Evolutionary conservation across 1,140 invertebrate genomes (phyloP).

Genomic region (Globodera rostochiensis): DNA sequence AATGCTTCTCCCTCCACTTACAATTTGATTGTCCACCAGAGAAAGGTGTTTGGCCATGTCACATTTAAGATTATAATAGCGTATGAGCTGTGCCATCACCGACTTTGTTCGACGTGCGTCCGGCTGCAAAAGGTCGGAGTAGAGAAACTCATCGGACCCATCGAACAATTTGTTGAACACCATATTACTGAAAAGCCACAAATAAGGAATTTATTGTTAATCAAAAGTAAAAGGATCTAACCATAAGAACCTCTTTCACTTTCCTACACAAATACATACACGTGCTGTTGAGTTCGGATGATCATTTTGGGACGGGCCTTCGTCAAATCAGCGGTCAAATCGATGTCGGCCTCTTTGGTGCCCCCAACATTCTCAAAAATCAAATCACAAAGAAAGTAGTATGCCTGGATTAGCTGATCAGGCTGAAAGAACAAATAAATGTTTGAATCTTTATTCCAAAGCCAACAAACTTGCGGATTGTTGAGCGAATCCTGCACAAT

Average conservation of each 20-base stretch:
- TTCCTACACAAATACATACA: conserved; percentile 4
- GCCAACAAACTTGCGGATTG: conserved; percentile 17
- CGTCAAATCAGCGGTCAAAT: conserved; percentile 6
- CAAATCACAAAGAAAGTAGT: conserved; percentile 35
- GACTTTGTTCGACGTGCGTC: conserved; percentile 14
- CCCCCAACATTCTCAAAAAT: conserved; percentile 16
- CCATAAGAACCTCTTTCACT: too few relatives aligned
- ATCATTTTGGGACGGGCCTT: conserved; percentile 25
- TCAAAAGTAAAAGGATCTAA: too few relatives aligned
- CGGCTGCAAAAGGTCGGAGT: conserved; percentile 33
- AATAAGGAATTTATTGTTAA: too few relatives aligned
- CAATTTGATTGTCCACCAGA: conserved; percentile 24
- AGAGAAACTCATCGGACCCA: conserved; percentile 27
- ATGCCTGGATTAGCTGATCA: conserved; percentile 30
- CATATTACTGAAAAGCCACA: conserved; percentile 15
- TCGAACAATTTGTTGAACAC: conserved; percentile 34
- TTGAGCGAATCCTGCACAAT: conserved; percentile 20
- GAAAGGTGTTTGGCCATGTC: conserved; percentile 19
- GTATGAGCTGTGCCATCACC: conserved; percentile 25
- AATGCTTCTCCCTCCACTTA: conserved; percentile 3
- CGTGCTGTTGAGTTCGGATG: conserved; percentile 17
- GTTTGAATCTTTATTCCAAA: neutral
- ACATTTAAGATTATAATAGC: conserved; percentile 34
- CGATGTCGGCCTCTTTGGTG: conserved; percentile 11
- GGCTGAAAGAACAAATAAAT: conserved; percentile 14